Evolutionary conservation across 2,888 invertebrate genomes (phyloP).

Genomic region (Parascotia fuliginaria): DNA sequence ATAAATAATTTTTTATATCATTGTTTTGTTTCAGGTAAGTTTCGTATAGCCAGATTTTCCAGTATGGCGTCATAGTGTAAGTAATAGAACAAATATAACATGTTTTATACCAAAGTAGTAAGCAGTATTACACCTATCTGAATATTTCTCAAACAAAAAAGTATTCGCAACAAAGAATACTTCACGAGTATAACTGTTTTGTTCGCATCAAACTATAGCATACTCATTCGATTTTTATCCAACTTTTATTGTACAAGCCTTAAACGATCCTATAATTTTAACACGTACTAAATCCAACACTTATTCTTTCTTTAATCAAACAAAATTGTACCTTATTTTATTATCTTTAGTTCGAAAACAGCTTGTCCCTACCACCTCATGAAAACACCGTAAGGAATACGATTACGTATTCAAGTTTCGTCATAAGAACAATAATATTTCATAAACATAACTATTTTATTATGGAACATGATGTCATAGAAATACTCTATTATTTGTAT

Average conservation of each 20-base stretch:
- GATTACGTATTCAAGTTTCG: conserved; percentile 47
- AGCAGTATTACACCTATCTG: too few species aligned
- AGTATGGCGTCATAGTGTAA: too few species aligned
- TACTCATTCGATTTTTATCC: conserved; percentile 13
- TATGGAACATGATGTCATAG: conserved; percentile 27
- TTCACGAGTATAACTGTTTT: not conserved
- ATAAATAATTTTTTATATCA: not conserved
- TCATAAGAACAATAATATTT: conserved; percentile 47
- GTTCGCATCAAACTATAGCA: not conserved
- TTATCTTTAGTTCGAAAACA: conserved; percentile 7
- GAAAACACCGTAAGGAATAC: conserved; percentile 31
- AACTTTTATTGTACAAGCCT: conserved; percentile 5
- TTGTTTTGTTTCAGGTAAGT: conserved; percentile 22
- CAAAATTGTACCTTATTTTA: not conserved
- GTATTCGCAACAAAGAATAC: too few species aligned
- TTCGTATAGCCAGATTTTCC: too few species aligned
- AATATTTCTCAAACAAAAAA: too few species aligned
- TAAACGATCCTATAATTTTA: conserved; percentile 31
- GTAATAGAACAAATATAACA: too few species aligned
- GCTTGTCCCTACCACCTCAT: conserved; percentile 6
- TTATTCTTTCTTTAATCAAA: not conserved
- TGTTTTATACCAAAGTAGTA: too few species aligned
- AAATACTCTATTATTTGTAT: conserved; percentile 28
- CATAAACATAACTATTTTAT: conserved; percentile 47
- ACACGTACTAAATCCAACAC: conserved; percentile 28